These are phyloP conservation scores for Theonella swinhoei DNA, from an alignment of 37 sponge, comb jelly and placozoan species.

Conservation along the genomic window DNA sequence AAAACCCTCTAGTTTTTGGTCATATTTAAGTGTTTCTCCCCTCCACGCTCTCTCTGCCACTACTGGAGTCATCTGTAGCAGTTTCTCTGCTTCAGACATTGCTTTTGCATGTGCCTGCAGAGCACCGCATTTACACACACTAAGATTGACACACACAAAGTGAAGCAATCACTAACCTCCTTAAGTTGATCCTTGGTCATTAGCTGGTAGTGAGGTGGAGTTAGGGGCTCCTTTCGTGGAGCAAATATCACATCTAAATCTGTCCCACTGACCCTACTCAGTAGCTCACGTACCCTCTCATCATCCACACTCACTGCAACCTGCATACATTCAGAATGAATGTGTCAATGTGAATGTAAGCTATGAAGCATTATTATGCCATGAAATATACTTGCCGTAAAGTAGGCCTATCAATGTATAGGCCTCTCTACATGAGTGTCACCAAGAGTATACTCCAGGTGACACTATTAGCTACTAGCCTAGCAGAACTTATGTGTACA, in stretches of 20 bases:
- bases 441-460: no score
- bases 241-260: conserved; percentile 66
- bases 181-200: conserved; percentile 64
- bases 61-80: conserved; percentile 72
- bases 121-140: not conserved
- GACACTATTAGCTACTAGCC: no score
- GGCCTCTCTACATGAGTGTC: no score
- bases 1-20: conserved; percentile 52
- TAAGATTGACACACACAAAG: not conserved
- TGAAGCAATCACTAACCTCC: conserved; percentile 28
- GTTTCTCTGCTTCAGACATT: conserved; percentile 24
- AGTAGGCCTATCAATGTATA: no score
- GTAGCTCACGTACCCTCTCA: conserved; percentile 57
- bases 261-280: conserved; percentile 51
- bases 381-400: no score
- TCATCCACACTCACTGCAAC: conserved; percentile 25
- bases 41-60: conserved; percentile 38
- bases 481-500: no score
- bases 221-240: conserved; percentile 45
- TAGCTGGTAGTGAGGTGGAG: conserved; percentile 68
- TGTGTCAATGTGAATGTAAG: no score
- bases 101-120: conserved; percentile 64
- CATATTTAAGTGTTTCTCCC: conserved; percentile 49
- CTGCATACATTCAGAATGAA: no score
- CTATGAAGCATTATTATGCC: no score